A percentile compares a stretch with the other conserved stretches of the same genome.
Evolutionary conservation across 2,888 invertebrate genomes (phyloP).

Genomic region (Agrilus cyanescens): DNA sequence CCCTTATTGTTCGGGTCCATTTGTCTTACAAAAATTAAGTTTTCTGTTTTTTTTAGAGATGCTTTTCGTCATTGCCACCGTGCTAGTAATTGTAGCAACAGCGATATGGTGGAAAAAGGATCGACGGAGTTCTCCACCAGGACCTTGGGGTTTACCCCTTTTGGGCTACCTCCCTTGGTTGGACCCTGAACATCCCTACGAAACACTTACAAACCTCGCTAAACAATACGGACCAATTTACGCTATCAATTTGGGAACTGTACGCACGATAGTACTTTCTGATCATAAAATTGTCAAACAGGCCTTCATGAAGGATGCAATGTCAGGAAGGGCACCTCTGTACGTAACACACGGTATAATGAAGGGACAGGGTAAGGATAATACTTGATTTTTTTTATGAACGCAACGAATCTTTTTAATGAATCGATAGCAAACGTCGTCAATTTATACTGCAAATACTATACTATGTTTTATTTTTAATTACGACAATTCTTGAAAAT

Average conservation of each 20-base stretch:
- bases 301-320: conserved; percentile 57
- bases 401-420: no score
- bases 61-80: conserved; percentile 9
- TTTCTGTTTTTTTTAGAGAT: conserved; percentile 8
- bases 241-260: conserved; percentile 59
- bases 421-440: no score
- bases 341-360: conserved; percentile 78
- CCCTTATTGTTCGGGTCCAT: no score
- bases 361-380: conserved; percentile 67
- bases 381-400: conserved; percentile 1
- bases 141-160: conserved; percentile 67
- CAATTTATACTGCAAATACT: no score
- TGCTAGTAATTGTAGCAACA: conserved; percentile 9
- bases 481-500: no score
- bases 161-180: conserved; percentile 70
- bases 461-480: no score
- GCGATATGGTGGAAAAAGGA: conserved; percentile 9
- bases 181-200: conserved; percentile 55
- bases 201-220: conserved; percentile 53
- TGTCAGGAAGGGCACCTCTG: conserved; percentile 69
- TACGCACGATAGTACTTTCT: conserved; percentile 65
- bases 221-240: conserved; percentile 63
- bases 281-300: conserved; percentile 62
- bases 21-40: no score
- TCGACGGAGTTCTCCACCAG: conserved; percentile 51